Base-by-base conservation (phyloP, 2,888 invertebrate species). In the Chloroclystis v-ata region DNA sequence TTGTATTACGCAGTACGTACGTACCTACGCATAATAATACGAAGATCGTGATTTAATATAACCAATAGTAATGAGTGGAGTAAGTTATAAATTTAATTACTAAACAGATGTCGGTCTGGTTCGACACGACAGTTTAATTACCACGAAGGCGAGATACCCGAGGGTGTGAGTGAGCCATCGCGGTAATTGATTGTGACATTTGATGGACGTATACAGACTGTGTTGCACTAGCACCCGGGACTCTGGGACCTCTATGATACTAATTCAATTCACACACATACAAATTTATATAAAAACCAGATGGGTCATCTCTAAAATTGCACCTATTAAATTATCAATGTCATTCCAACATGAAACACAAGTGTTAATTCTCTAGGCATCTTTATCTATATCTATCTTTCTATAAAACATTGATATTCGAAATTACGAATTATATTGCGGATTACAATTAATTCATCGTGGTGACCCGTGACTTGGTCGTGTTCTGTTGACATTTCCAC, bases 101-200 rank as follows among this genome's bases (percentile, higher is more conserved):
- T 57, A 47, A 55, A 41, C 49, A 50, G 37, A 55, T 54, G 45
- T 50, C 48, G 47, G 40, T 52, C 35, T 25, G 37, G 55, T 57
- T 58, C 52, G 56, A 67, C 70, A 69, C 67, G 74, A 70, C 71
- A 67, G 67, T 69, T 73, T 72, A 74, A 77, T 78, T 73, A 72
- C 67, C 64, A 64, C 57, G 53, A 65, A 67, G 67, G 50, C 50
- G 43, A 50, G 46, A 33, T 42, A 43, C 50, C 46, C 46, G 35
- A 32, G 50, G 50, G 50, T 50, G 50, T 46, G 46, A 50, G 62
- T 61, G 50, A 46, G 62, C 62, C 64, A 70, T 65, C 60, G 65
- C 64, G 59, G 75, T 85, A 83, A 85, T 85, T 85, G 82, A 84
- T 85, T 79, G 78, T 81, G 85, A 84, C 85, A 69, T 80, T 72